Evolutionary conservation across 2,888 invertebrate species (phyloP).

Genomic region (Strigamia transsilvanica): DNA sequence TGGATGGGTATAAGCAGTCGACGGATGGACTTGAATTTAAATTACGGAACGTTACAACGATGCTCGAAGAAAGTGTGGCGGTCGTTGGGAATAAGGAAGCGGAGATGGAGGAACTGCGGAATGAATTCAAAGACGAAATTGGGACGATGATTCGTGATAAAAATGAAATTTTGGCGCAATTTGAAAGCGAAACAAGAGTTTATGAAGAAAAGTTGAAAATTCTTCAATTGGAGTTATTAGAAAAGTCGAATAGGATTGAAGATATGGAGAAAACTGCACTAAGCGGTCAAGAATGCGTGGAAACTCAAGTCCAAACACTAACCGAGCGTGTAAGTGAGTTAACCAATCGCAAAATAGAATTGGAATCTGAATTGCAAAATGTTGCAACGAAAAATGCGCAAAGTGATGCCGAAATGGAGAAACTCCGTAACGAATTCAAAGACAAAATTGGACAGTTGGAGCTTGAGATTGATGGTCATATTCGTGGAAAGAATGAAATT

Average conservation of each 20-base stretch:
- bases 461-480: neutral
- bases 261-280: neutral
- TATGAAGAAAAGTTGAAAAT: neutral
- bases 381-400: neutral
- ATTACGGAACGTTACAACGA: neutral
- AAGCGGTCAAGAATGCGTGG: neutral
- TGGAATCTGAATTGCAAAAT: slow-evolving; percentile 3
- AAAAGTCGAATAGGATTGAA: neutral
- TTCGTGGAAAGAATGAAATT: neutral
- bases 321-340: too few species aligned
- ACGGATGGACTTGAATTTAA: neutral
- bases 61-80: neutral
- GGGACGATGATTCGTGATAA: neutral
- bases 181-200: neutral
- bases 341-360: neutral
- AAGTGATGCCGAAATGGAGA: neutral
- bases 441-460: neutral
- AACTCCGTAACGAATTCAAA: neutral
- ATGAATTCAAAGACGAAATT: neutral
- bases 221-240: neutral
- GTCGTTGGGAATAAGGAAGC: too few species aligned
- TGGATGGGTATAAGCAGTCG: too few species aligned
- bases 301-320: too few species aligned
- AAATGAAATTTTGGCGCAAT: neutral
- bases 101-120: neutral